phyloP scores from a whole-genome alignment of 2,797 vertebrate species.

The Yasuhikotakia modesta region DNA sequence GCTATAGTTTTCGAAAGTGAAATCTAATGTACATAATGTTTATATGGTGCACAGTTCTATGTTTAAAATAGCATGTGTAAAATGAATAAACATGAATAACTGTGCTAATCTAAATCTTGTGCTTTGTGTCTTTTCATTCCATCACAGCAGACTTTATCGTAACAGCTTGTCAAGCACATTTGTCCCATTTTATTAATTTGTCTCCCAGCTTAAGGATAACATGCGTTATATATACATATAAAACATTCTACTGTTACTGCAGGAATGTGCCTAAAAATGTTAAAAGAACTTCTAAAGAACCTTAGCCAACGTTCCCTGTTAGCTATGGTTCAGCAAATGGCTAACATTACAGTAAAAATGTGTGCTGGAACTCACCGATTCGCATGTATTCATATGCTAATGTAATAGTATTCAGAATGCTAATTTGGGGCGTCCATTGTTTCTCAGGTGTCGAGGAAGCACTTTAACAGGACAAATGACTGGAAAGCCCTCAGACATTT shows the following conservation, averaged over 20 bases:
- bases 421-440: constrained; percentile 67
- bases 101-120: constrained; percentile 60
- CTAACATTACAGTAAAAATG: constrained; percentile 64
- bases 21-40: constrained; percentile 70
- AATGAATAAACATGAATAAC: constrained; percentile 75
- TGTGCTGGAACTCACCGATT: constrained; percentile 13
- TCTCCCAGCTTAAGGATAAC: too few species aligned
- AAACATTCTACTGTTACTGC: too few species aligned
- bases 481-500: constrained; percentile 71
- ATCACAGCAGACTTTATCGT: not conserved
- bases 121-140: constrained; percentile 51
- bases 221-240: too few species aligned
- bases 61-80: constrained; percentile 72
- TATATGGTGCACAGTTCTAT: constrained; percentile 72
- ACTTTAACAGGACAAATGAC: constrained; percentile 66
- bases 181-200: constrained; percentile 54
- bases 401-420: constrained; percentile 63
- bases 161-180: constrained; percentile 13
- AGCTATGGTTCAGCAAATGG: constrained; percentile 50
- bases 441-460: constrained; percentile 63
- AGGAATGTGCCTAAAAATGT: too few species aligned
- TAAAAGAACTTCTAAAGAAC: too few species aligned
- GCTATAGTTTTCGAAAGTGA: constrained; percentile 35
- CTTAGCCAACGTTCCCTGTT: constrained; percentile 24
- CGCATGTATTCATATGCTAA: constrained; percentile 69